Conservation (phyloP, 2,797 vertebrate genomes). For the Neosalanx taihuensis region DNA sequence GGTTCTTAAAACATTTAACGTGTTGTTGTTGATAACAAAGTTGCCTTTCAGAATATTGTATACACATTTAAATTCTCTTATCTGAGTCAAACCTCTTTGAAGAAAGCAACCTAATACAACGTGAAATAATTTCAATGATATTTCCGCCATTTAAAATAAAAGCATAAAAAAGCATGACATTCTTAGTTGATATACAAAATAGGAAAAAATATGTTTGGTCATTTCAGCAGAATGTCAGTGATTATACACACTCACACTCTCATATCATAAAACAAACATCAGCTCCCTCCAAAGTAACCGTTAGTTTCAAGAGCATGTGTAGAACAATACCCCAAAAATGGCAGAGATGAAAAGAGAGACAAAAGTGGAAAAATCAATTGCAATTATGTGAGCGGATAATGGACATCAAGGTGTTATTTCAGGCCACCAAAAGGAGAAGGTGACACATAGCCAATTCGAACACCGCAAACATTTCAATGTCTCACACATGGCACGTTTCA, state of each 20-base stretch:
- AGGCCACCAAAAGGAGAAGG: conserved; percentile 60
- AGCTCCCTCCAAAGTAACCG: conserved; percentile 48
- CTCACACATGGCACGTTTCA: conserved; percentile 51
- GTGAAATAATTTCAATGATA: conserved; percentile 30
- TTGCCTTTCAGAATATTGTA: background rate
- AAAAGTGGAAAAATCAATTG: conserved; percentile 66
- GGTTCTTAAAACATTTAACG: background rate
- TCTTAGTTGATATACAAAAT: conserved; percentile 29
- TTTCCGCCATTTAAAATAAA: background rate
- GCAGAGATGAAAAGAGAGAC: conserved; percentile 60
- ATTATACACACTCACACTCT: background rate
- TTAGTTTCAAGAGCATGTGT: conserved; percentile 60
- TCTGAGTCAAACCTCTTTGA: conserved; percentile 47
- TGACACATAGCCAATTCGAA: conserved; percentile 73
- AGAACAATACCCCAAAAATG: conserved; percentile 57
- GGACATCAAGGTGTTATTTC: conserved; percentile 73
- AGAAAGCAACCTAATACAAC: conserved; percentile 42
- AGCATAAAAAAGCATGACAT: conserved; percentile 39
- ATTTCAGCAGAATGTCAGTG: too few species aligned
- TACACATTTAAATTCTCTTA: conserved; percentile 17
- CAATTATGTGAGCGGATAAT: conserved; percentile 77
- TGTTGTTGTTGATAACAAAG: background rate
- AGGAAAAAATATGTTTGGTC: too few species aligned
- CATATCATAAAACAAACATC: background rate
- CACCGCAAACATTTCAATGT: conserved; percentile 66